Percentiles rank a stretch among this genome's conserved stretches.
phyloP scores from a whole-genome alignment of 2,113 vertebrate genomes.

The Myiozetetes cayanensis region DNA sequence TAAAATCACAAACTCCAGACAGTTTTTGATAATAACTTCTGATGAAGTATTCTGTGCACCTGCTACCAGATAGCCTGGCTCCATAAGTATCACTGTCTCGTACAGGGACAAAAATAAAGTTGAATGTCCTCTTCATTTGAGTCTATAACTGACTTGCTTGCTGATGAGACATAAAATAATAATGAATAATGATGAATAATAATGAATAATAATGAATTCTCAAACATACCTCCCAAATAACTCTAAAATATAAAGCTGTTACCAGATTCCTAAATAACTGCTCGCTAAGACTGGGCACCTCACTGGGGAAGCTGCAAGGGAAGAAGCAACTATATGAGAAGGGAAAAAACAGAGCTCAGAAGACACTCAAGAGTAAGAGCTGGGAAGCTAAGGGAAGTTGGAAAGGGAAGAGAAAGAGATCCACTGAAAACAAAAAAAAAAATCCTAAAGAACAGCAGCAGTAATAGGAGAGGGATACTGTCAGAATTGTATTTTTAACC shows the following conservation, averaged over 20 bases:
- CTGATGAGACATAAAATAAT: neutral
- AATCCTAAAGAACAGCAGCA: neutral
- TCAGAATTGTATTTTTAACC: neutral
- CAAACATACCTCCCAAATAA: neutral
- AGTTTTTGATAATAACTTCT: neutral
- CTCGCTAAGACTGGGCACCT: neutral
- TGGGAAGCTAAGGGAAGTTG: neutral
- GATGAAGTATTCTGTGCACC: neutral
- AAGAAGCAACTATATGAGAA: neutral
- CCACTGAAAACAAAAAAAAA: neutral
- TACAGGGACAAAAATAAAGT: neutral
- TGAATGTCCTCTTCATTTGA: constrained; percentile 1
- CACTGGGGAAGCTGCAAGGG: neutral
- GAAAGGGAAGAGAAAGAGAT: neutral
- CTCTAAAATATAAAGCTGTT: neutral
- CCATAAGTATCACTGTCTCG: neutral
- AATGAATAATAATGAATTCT: neutral
- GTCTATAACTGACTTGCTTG: neutral
- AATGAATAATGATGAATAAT: neutral
- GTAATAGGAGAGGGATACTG: neutral
- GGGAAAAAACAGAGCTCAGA: neutral
- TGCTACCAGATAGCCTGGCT: constrained; percentile 22
- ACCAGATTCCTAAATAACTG: neutral
- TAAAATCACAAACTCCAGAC: neutral
- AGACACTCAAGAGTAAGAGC: neutral